A percentile compares a stretch with the other conserved stretches of the same genome.
Evolutionary conservation across 2,888 invertebrate genomes (phyloP).

Genomic region (Cantharis rufa): DNA sequence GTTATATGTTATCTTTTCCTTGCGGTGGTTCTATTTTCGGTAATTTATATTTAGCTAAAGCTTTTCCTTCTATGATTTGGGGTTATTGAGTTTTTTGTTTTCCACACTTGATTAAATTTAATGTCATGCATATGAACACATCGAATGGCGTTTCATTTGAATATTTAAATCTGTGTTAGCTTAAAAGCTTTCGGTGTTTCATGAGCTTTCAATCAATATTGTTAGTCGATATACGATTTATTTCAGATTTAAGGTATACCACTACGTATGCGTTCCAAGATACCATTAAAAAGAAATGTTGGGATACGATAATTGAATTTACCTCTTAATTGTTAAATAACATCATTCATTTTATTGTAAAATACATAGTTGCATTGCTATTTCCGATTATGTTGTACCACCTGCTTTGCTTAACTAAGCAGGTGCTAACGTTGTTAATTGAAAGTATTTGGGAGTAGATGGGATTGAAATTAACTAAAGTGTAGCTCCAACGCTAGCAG

Average conservation of each 20-base stretch:
- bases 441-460: not conserved
- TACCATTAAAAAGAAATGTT: no score
- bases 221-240: not conserved
- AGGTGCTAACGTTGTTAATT: not conserved
- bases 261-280: not conserved
- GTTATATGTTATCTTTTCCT: not conserved
- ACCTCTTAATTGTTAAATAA: not conserved
- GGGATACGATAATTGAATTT: no score
- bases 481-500: not conserved
- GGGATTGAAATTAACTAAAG: not conserved
- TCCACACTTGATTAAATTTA: slow-evolving; percentile 14
- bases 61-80: slow-evolving; percentile 6
- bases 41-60: slow-evolving; percentile 11
- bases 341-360: not conserved
- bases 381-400: not conserved
- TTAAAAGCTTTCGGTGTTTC: slow-evolving; percentile 1
- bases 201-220: slow-evolving; percentile 5
- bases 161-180: slow-evolving; percentile 5
- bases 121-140: slow-evolving; percentile 11
- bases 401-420: not conserved
- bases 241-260: not conserved
- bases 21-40: not conserved
- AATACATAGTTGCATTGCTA: not conserved
- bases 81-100: slow-evolving; percentile 8
- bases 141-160: slow-evolving; percentile 7